phyloP scores from a whole-genome alignment of 1,140 invertebrate genomes.

The Papilio machaon region DNA sequence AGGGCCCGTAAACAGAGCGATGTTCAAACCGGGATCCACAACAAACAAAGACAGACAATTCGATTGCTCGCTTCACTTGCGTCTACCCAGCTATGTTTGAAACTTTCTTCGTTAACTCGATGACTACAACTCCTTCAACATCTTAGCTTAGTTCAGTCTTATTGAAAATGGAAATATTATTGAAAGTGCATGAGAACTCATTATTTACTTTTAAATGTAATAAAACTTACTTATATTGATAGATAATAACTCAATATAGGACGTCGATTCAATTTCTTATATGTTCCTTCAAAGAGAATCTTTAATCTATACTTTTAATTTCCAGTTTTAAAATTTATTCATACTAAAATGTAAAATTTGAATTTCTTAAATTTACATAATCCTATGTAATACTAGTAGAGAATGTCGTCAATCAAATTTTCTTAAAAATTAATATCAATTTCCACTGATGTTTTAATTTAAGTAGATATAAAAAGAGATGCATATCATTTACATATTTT shows the following conservation, averaged over 20 bases:
- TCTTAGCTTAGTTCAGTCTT: neutral
- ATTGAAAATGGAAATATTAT: neutral
- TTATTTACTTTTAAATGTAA: too few species aligned
- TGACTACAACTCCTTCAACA: neutral
- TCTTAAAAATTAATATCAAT: neutral
- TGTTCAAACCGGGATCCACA: constrained; percentile 1
- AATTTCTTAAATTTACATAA: neutral
- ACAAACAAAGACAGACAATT: constrained; percentile 13
- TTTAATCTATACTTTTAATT: neutral
- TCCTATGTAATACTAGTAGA: neutral
- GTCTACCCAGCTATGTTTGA: neutral
- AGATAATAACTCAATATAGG: too few species aligned
- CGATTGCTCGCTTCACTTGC: neutral
- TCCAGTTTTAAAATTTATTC: neutral
- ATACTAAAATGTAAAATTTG: neutral
- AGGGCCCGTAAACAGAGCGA: constrained; percentile 9
- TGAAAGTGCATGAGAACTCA: neutral
- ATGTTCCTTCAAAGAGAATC: too few species aligned
- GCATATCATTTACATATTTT: neutral
- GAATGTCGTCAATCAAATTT: neutral
- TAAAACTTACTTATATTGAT: too few species aligned
- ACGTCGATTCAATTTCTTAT: too few species aligned
- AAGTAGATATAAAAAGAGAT: too few species aligned
- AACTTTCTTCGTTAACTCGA: constrained; percentile 12
- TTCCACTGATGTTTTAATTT: neutral